Evolutionary conservation across 2,797 vertebrate species (phyloP).

Genomic region (Syngnathus acus): DNA sequence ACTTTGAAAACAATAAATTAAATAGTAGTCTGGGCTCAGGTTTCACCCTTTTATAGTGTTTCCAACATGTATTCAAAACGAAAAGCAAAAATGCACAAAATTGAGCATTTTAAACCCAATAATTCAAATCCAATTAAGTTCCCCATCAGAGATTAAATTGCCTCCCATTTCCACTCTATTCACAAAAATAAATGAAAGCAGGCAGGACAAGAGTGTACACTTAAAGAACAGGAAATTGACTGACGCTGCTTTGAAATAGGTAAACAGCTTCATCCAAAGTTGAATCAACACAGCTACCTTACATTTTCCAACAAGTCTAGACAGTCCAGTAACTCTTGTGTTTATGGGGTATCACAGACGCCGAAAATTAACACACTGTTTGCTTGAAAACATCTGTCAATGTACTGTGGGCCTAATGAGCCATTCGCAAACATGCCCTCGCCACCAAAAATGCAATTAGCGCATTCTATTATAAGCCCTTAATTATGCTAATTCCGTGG

Average conservation of each 20-base stretch:
- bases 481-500: constrained; percentile 77
- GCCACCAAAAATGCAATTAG: constrained; percentile 79
- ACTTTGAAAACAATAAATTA: constrained; percentile 35
- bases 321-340: constrained; percentile 18
- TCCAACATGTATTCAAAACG: constrained; percentile 67
- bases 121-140: constrained; percentile 73
- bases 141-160: constrained; percentile 69
- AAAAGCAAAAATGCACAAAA: constrained; percentile 56
- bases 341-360: constrained; percentile 45
- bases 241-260: constrained; percentile 44
- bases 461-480: constrained; percentile 77
- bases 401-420: constrained; percentile 73
- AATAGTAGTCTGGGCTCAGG: constrained; percentile 9
- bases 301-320: constrained; percentile 37
- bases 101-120: constrained; percentile 71
- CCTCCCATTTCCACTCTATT: constrained; percentile 67
- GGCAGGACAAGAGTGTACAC: constrained; percentile 47
- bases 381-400: constrained; percentile 72
- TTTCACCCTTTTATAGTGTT: constrained; percentile 51
- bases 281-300: constrained; percentile 38
- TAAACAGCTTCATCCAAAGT: constrained; percentile 46
- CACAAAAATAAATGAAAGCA: constrained; percentile 59
- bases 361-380: constrained; percentile 53
- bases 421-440: constrained; percentile 76
- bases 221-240: constrained; percentile 67